Percentiles rank a stretch among this genome's conserved stretches.
Conservation (phyloP, 2,888 invertebrate species). For the Drosophila diplacantha region DNA sequence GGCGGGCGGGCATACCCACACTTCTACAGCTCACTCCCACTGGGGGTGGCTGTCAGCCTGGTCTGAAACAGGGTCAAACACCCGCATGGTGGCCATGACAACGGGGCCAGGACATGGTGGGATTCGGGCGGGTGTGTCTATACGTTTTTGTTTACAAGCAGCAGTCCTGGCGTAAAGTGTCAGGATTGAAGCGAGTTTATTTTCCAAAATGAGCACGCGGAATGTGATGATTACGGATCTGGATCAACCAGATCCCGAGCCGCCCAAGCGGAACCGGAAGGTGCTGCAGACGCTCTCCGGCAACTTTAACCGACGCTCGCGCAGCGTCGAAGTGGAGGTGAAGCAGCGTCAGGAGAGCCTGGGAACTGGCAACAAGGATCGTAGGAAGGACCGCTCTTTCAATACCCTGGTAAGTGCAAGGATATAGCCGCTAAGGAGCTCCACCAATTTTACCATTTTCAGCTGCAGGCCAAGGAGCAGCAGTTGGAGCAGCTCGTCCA, state of each 20-base stretch:
- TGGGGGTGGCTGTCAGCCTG: slow-evolving; percentile 14
- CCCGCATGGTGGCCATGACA: slow-evolving; percentile 40
- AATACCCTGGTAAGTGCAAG: slow-evolving; percentile 66
- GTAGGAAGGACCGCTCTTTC: slow-evolving; percentile 62
- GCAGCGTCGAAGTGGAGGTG: slow-evolving; percentile 69
- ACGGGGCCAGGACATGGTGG: slow-evolving; percentile 32
- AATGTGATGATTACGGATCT: slow-evolving; percentile 72
- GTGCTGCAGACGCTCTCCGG: slow-evolving; percentile 70
- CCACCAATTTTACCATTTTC: not conserved
- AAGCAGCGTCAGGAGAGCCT: slow-evolving; percentile 37
- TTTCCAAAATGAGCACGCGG: slow-evolving; percentile 39
- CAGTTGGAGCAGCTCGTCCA: slow-evolving; percentile 82
- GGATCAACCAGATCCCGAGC: slow-evolving; percentile 66
- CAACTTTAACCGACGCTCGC: slow-evolving; percentile 73
- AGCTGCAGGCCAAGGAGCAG: slow-evolving; percentile 81
- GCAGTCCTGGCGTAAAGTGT: slow-evolving; percentile 25
- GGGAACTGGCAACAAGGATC: slow-evolving; percentile 18
- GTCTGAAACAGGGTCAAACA: slow-evolving; percentile 56
- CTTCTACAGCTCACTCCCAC: not conserved
- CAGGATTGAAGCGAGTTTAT: slow-evolving; percentile 13
- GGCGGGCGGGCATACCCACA: not conserved
- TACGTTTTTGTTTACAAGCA: slow-evolving; percentile 48
- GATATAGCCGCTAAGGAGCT: no score
- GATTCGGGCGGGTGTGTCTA: slow-evolving; percentile 23
- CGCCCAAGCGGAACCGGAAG: slow-evolving; percentile 56